phyloP scores from a whole-genome alignment of 2,888 invertebrate species.

The Drosophila parthenogenetica region DNA sequence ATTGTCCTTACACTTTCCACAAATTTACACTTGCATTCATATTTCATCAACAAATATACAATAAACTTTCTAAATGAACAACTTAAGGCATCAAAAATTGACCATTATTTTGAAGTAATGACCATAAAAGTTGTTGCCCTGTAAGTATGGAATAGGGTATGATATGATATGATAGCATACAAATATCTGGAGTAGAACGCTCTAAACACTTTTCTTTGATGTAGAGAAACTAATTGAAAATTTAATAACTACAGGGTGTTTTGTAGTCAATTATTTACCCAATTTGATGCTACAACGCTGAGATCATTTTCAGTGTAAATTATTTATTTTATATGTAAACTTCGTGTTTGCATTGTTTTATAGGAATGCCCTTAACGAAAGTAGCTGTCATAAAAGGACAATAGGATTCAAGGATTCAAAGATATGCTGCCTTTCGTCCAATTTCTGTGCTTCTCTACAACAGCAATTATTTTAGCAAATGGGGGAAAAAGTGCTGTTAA shows the following conservation, averaged over 20 bases:
- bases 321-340: conserved; percentile 28
- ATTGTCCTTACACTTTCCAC: not conserved
- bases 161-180: not conserved
- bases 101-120: conserved; percentile 7
- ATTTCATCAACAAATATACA: conserved; percentile 17
- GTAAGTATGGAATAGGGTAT: not conserved
- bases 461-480: conserved; percentile 17
- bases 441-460: conserved; percentile 1
- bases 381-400: conserved; percentile 19
- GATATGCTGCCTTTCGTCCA: conserved; percentile 3
- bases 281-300: not conserved
- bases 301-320: conserved; percentile 2
- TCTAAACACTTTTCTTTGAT: no score
- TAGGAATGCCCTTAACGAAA: not conserved
- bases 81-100: not conserved
- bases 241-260: conserved; percentile 13
- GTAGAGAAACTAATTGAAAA: no score
- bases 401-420: conserved; percentile 9
- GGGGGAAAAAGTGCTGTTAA: conserved; percentile 18
- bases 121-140: not conserved
- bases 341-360: conserved; percentile 21
- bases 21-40: conserved; percentile 14
- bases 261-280: not conserved
- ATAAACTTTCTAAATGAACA: not conserved
- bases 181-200: no score